Base-by-base conservation (phyloP, 2,888 invertebrate genomes). In the Ephialtes manifestator region DNA sequence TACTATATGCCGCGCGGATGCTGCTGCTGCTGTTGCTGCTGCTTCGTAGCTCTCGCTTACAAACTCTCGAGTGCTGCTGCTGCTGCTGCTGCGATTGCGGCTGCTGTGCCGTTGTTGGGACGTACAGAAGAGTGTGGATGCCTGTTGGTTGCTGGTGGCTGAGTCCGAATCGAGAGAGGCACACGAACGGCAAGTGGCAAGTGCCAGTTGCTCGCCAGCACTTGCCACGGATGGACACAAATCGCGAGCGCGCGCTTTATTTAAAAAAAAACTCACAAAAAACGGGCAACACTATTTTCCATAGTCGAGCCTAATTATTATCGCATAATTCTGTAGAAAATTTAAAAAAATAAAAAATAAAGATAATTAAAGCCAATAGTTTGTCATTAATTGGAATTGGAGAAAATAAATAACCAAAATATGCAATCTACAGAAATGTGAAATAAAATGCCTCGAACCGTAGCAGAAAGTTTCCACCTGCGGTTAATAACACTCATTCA, bases 181-280 rank as follows among this genome's bases (percentile, higher is more conserved):
- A 60, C 77, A 60, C 77, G 81, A 86, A 80, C 75, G 78, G 87
- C 88, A 88, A 90, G 89, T 90, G 87, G 89, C 90, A 90, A 91
- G 90, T 85, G 81, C 84, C 90, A 94, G 94, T 94, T 92, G 93
- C 91, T 92, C 90, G 87, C 89, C 92, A 89, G 93, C 93, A 90
- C 89, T 94, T 91, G 93, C 90, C 90, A 90, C 91, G 92, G 89
- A 89, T 92, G 92, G 90, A 91, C 91, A 87, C 74, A 71, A 51
- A 68, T 58, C 18, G 43, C 31, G 68, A 20, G 43, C 58, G 15
- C 35, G 24, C 60, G 53, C 7, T n/a, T 8, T n/a, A n/a, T n/a
- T n/a, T n/a, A n/a, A n/a, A n/a, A n/a, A n/a, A n/a, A n/a, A n/a
- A n/a, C n/a, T n/a, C n/a, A n/a, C n/a, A n/a, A n/a, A n/a, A 10